Evolutionary conservation across 2,797 vertebrate species (phyloP).

Genomic region (Gymnoscopelus braueri): DNA sequence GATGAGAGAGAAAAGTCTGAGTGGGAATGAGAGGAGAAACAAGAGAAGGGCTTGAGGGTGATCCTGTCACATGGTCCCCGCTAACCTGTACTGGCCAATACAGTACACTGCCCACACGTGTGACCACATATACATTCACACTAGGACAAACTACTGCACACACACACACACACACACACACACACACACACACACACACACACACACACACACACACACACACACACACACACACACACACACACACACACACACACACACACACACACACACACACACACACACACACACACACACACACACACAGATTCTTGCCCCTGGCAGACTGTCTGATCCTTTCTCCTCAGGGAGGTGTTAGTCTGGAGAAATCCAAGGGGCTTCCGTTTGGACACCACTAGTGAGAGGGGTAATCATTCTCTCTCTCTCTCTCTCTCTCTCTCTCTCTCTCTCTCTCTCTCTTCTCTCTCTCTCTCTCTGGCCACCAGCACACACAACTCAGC

Average conservation of each 20-base stretch:
- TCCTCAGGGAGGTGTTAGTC: slow-evolving; percentile 71
- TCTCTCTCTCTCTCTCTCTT: slow-evolving; percentile 3
- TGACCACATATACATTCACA: neutral
- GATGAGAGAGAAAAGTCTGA: slow-evolving; percentile 11
- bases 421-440: slow-evolving; percentile 11
- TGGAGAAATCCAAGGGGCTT: slow-evolving; percentile 64
- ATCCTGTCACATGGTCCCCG: too few relatives aligned
- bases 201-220: slow-evolving; percentile 5
- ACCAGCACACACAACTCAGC: slow-evolving; percentile 16
- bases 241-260: slow-evolving; percentile 8
- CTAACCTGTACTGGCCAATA: slow-evolving; percentile 40
- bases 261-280: slow-evolving; percentile 33
- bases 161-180: neutral
- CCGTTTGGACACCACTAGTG: slow-evolving; percentile 65
- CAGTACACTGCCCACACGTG: slow-evolving; percentile 5
- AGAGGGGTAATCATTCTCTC: slow-evolving; percentile 63
- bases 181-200: neutral
- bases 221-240: slow-evolving; percentile 22
- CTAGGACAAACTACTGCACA: neutral
- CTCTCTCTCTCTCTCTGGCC: neutral
- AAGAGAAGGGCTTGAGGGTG: slow-evolving; percentile 27
- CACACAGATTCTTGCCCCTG: slow-evolving; percentile 43
- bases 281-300: slow-evolving; percentile 27
- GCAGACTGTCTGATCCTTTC: slow-evolving; percentile 71
- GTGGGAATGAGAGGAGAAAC: slow-evolving; percentile 24